These are phyloP conservation scores for Prosopocoilus inquinatus DNA, from an alignment of 2,888 invertebrate species.

Conservation along the genomic window DNA sequence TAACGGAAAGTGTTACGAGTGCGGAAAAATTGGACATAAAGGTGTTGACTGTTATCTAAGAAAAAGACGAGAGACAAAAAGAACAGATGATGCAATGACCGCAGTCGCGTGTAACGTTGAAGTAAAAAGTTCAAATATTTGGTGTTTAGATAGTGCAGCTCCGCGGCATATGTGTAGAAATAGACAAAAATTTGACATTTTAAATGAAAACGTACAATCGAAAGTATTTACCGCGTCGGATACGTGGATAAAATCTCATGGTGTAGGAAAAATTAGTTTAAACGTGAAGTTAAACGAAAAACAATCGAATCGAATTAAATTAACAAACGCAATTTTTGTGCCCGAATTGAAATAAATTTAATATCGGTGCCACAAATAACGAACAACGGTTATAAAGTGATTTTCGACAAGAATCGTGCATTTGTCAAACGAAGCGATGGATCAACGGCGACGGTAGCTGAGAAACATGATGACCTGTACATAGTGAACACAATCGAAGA, in stretches of 20 bases:
- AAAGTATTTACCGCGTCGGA: too few relatives aligned
- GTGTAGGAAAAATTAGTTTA: too few relatives aligned
- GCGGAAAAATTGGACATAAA: conserved; percentile 17
- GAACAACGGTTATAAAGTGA: conserved; percentile 25
- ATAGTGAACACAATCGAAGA: conserved; percentile 7
- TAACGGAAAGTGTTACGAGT: conserved; percentile 18
- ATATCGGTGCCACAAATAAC: conserved; percentile 28
- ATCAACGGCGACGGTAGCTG: conserved; percentile 7
- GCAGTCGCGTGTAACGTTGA: too few relatives aligned
- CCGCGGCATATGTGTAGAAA: too few relatives aligned
- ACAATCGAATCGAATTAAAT: too few relatives aligned
- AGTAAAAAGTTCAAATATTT: too few relatives aligned
- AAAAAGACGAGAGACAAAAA: neutral
- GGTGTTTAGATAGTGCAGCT: too few relatives aligned
- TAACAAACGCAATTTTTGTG: too few relatives aligned
- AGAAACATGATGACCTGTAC: conserved; percentile 8
- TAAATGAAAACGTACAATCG: too few relatives aligned
- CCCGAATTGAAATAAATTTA: conserved; percentile 24
- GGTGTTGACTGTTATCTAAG: conserved; percentile 6
- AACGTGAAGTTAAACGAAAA: too few relatives aligned
- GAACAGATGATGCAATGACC: neutral
- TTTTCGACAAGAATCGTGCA: conserved; percentile 21
- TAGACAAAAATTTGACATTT: too few relatives aligned
- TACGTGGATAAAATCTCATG: too few relatives aligned
- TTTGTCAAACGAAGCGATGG: conserved; percentile 23